A percentile compares a stretch with the other conserved stretches of the same genome.
phyloP scores from a whole-genome alignment of 2,888 invertebrate species.

The Nudaria mundana region DNA sequence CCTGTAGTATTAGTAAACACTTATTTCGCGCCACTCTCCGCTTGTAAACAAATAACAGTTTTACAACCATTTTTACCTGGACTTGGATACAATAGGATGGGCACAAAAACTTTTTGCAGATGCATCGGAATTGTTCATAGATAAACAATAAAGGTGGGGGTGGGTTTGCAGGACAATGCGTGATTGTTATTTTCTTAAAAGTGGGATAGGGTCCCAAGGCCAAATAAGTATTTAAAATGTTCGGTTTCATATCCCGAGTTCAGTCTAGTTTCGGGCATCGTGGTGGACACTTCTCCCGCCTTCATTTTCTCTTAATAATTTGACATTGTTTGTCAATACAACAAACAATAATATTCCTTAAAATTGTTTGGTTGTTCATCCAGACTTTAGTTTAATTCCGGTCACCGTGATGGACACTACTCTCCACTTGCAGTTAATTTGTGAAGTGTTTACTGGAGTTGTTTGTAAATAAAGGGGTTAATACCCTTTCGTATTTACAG shows the following conservation, averaged over 20 bases:
- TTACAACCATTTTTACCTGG: constrained; percentile 59
- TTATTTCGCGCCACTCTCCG: constrained; percentile 69
- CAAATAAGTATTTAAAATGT: constrained; percentile 70
- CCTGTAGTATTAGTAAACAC: constrained; percentile 66
- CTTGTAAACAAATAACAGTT: constrained; percentile 69
- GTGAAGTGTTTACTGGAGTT: constrained; percentile 35
- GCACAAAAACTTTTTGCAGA: constrained; percentile 42
- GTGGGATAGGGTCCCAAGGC: constrained; percentile 69
- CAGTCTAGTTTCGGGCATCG: constrained; percentile 72
- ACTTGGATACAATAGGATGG: constrained; percentile 17
- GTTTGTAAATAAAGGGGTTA: constrained; percentile 66
- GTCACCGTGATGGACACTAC: constrained; percentile 63
- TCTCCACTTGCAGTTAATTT: constrained; percentile 29
- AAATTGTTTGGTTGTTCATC: constrained; percentile 64
- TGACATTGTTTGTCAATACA: constrained; percentile 64
- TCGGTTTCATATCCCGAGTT: constrained; percentile 67
- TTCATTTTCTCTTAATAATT: constrained; percentile 27
- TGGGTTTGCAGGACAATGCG: constrained; percentile 42
- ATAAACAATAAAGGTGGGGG: constrained; percentile 38
- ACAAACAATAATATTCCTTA: constrained; percentile 57
- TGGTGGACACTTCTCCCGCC: constrained; percentile 56
- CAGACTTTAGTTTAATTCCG: constrained; percentile 74
- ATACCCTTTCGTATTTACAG: constrained; percentile 31
- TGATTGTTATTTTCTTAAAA: constrained; percentile 54
- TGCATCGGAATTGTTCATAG: constrained; percentile 28